Percentiles rank a stretch among this genome's conserved stretches.
These are phyloP conservation scores for Myrmecobius fasciatus DNA, from an alignment of 2,113 vertebrate species.

Conservation along the genomic window DNA sequence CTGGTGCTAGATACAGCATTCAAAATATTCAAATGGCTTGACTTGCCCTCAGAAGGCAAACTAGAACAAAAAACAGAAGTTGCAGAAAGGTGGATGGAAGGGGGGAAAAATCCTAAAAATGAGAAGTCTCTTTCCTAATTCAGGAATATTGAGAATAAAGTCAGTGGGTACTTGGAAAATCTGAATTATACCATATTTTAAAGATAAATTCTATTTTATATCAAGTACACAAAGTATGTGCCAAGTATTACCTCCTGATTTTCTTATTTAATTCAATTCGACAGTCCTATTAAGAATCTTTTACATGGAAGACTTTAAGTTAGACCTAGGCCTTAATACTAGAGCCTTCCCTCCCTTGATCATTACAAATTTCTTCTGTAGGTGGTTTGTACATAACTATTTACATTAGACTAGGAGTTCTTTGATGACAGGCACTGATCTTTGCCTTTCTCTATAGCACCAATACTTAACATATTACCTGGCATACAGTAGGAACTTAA, in stretches of 20 bases:
- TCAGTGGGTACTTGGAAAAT: not conserved
- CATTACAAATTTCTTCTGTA: not conserved
- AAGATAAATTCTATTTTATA: not conserved
- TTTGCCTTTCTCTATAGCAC: not conserved
- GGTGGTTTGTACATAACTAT: not conserved
- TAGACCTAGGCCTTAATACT: not conserved
- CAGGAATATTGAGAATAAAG: not conserved
- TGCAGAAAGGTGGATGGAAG: too few relatives aligned
- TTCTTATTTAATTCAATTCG: not conserved
- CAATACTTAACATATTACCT: not conserved
- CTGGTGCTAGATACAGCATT: not conserved
- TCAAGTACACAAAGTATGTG: not conserved
- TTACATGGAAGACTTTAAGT: not conserved
- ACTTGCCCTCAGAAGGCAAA: not conserved
- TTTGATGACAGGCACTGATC: not conserved
- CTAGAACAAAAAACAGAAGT: not conserved
- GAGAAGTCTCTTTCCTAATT: not conserved
- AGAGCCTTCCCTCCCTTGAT: not conserved
- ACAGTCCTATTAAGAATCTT: not conserved
- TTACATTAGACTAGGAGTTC: not conserved
- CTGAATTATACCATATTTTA: not conserved
- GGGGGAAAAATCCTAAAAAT: not conserved
- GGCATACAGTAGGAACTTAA: not conserved
- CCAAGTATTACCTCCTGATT: not conserved
- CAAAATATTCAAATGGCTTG: not conserved